These are phyloP conservation scores for Pyxicephalus adspersus DNA, from an alignment of 2,113 vertebrate species.

Conservation along the genomic window DNA sequence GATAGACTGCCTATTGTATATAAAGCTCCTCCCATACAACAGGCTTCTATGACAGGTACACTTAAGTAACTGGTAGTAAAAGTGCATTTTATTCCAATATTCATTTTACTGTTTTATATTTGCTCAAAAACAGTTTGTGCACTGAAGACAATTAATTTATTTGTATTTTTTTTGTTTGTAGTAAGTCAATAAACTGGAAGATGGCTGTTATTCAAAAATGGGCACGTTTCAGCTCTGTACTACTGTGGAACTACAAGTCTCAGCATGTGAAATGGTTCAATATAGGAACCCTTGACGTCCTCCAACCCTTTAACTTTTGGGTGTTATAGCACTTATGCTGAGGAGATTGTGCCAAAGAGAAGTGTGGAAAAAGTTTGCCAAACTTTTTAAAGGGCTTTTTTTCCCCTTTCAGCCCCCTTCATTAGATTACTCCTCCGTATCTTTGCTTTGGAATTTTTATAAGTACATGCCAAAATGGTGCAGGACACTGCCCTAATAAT, in stretches of 20 bases:
- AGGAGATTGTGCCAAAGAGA: no score
- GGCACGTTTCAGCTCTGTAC: neutral
- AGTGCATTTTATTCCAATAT: neutral
- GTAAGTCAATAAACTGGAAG: constrained; percentile 46
- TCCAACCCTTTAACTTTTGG: constrained; percentile 1
- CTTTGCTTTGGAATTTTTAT: no score
- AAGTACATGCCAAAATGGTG: constrained; percentile 11
- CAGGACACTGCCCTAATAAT: neutral
- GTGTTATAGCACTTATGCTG: neutral
- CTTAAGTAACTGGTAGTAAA: neutral
- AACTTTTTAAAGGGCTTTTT: no score
- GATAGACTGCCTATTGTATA: no score
- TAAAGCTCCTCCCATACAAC: no score
- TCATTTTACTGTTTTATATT: neutral
- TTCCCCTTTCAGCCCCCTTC: no score
- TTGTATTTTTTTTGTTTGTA: constrained; percentile 46
- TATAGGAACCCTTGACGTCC: neutral
- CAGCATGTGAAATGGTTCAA: neutral
- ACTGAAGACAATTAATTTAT: constrained; percentile 64
- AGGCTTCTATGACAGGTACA: no score
- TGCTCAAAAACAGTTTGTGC: constrained; percentile 61
- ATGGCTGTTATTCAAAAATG: neutral
- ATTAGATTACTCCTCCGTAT: no score
- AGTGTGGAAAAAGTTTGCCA: no score
- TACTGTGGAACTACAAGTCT: neutral